Percentiles rank a stretch among this genome's conserved stretches.
Evolutionary conservation across 1,140 invertebrate species (phyloP).

Genomic region (Saccostrea glomerata): DNA sequence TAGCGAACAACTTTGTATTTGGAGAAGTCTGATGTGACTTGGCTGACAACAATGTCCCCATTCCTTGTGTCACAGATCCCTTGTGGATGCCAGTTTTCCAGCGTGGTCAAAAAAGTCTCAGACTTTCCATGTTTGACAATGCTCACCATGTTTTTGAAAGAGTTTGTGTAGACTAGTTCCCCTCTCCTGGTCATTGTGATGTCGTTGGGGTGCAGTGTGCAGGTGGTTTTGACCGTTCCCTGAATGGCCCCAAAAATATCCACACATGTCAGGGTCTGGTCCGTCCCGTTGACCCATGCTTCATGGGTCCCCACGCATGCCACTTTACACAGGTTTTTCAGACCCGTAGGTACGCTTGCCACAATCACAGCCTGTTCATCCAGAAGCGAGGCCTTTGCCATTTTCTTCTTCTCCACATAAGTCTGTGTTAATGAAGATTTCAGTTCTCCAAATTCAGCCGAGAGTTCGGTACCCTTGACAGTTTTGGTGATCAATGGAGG

Average conservation of each 20-base stretch:
- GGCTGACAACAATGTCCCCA: background rate
- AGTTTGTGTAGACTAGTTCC: slow-evolving; percentile 12
- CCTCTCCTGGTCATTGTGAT: slow-evolving; percentile 16
- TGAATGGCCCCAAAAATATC: slow-evolving; percentile 19
- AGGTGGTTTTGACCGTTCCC: slow-evolving; percentile 10
- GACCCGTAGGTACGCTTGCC: background rate
- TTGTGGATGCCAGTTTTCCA: background rate
- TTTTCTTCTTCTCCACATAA: background rate
- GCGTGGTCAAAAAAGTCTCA: background rate
- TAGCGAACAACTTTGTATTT: slow-evolving; percentile 15
- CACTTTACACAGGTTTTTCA: slow-evolving; percentile 19
- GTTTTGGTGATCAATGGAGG: background rate
- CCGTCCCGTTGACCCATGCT: background rate
- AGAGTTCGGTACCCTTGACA: background rate
- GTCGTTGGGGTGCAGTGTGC: slow-evolving; percentile 4
- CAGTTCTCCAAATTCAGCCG: background rate
- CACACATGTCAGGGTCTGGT: slow-evolving; percentile 16
- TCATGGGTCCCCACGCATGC: slow-evolving; percentile 9
- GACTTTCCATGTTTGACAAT: background rate
- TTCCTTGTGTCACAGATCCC: background rate
- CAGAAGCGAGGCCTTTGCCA: background rate
- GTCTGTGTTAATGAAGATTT: slow-evolving; percentile 4
- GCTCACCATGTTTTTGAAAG: background rate
- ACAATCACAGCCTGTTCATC: background rate
- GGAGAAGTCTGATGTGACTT: background rate